Evolutionary conservation across 2,113 vertebrate species (phyloP).

Genomic region (Uropsilus gracilis): DNA sequence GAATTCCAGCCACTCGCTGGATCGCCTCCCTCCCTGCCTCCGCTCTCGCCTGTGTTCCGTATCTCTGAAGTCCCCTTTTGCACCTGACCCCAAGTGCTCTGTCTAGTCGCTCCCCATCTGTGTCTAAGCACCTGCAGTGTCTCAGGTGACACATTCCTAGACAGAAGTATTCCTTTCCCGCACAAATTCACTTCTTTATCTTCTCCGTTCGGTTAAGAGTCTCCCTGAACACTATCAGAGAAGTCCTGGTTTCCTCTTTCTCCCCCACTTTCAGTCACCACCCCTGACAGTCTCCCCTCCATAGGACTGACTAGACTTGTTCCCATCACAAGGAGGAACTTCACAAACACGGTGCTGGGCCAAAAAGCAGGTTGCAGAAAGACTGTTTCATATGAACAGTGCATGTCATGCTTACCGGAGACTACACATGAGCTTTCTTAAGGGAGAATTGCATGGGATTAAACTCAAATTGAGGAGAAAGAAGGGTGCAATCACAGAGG

Average conservation of each 20-base stretch:
- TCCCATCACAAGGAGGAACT: too few relatives aligned
- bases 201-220: not conserved
- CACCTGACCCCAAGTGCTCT: not conserved
- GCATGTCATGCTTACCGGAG: not conserved
- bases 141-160: not conserved
- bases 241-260: not conserved
- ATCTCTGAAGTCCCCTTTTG: not conserved
- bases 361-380: not conserved
- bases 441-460: not conserved
- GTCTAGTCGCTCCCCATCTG: not conserved
- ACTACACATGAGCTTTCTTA: not conserved
- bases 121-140: not conserved
- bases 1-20: not conserved
- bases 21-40: not conserved
- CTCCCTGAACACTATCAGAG: not conserved
- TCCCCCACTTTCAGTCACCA: not conserved
- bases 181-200: not conserved
- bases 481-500: not conserved
- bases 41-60: rapidly evolving
- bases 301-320: not conserved
- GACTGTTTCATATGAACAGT: not conserved
- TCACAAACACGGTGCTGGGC: not conserved
- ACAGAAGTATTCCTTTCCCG: not conserved
- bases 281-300: not conserved
- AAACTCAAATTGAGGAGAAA: not conserved